phyloP scores from a whole-genome alignment of 2,797 vertebrate genomes.

The Ispidina picta region DNA sequence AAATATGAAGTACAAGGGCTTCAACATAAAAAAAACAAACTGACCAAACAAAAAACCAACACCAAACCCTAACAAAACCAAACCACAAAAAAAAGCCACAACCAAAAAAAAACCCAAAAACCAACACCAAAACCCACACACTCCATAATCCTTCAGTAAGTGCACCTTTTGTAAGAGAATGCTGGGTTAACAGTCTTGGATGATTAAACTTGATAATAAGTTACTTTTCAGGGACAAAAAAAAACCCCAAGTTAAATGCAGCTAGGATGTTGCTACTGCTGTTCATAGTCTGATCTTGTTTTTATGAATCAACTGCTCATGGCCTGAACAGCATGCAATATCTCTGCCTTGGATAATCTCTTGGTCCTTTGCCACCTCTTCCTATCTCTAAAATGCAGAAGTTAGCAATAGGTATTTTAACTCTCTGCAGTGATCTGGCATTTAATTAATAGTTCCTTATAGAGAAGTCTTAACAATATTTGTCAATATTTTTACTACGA shows the following conservation, averaged over 20 bases:
- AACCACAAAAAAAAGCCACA: too few species aligned
- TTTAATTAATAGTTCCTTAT: neutral
- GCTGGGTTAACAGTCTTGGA: neutral
- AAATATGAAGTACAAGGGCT: neutral
- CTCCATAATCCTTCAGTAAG: neutral
- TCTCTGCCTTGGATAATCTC: neutral
- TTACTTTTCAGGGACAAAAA: neutral
- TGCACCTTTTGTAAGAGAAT: neutral
- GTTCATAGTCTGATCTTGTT: neutral
- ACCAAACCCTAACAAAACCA: neutral
- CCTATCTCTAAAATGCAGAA: neutral
- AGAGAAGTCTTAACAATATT: neutral
- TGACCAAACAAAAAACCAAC: too few species aligned
- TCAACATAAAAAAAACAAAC: neutral
- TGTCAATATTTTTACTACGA: neutral
- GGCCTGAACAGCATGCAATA: neutral
- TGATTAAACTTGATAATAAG: constrained; percentile 41
- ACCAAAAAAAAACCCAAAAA: too few species aligned
- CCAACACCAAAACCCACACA: too few species aligned
- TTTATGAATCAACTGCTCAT: neutral
- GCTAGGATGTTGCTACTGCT: neutral
- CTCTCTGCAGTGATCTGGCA: neutral
- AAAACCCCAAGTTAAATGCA: neutral
- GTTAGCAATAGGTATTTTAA: neutral
- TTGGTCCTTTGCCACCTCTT: neutral